Base-by-base conservation (phyloP, 2,888 invertebrate species). In the Volucella inanis region DNA sequence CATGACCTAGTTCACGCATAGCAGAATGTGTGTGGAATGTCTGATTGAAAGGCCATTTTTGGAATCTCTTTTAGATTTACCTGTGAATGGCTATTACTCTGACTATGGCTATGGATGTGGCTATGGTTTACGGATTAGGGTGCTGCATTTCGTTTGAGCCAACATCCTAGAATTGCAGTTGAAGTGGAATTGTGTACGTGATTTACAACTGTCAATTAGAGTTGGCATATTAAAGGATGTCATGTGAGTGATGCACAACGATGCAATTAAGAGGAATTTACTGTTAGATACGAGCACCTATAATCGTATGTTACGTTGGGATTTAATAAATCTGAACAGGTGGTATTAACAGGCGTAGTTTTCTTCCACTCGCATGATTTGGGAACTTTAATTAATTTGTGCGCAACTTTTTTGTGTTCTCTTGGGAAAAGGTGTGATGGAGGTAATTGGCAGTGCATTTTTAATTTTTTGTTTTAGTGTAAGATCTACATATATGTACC, bases 131-230 rank as follows among this genome's bases (percentile, higher is more conserved):
- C 68, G 59, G 45, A 52, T 38, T 77, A 8, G 2, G 61, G 22
- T 68, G 15, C 50, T 59, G 43, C 11, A 15, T 41, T 59, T 75
- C 45, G 67, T 61, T 61, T 55, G 39, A 47, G 50, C 14, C 50
- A 50, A 55, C 47, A 84, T 84, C 84, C 84, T 84, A 79, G 80
- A 84, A 84, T 79, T 70, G 79, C 57, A 52, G 38, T 67, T 61
- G 55, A 47, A 47, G 6, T 78, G 78, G 12, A 59, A 79, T 78
- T 68, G 68, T 61, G 67, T 38, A 54, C 62, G 72, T 85, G 81
- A 85, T 81, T 85, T 77, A 85, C 85, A 85, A 85, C 81, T 85
- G 85, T 81, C 85, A 85, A 85, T 85, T 85, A 85, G 85, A 72
- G 76, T 47, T 72, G 81, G 68, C 67, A 72, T 61, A 59, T 71